phyloP scores from a whole-genome alignment of 2,113 vertebrate species.

The Lethenteron reissneri region DNA sequence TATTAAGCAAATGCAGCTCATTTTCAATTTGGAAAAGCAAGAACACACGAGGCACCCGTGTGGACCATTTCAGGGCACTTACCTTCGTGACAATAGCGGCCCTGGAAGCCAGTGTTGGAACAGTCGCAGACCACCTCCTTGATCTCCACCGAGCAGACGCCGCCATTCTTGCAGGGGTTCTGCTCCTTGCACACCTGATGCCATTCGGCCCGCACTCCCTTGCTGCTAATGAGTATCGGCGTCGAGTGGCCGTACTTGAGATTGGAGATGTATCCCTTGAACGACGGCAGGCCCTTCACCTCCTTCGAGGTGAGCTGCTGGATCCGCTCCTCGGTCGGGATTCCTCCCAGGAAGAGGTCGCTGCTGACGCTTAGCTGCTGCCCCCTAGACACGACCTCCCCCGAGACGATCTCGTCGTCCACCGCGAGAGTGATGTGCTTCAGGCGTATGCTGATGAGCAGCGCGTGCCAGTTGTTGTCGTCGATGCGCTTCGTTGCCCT shows the following conservation, averaged over 20 bases:
- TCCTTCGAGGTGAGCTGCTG: constrained; percentile 54
- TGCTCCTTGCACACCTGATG: constrained; percentile 56
- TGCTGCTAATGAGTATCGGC: constrained; percentile 54
- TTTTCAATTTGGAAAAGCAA: too few species aligned
- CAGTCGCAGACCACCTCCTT: constrained; percentile 76
- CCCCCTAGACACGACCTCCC: constrained; percentile 48
- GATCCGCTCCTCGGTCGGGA: constrained; percentile 54
- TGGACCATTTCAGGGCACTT: constrained; percentile 18
- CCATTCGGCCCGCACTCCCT: constrained; percentile 49
- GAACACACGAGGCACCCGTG: too few species aligned
- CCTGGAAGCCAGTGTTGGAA: constrained; percentile 62
- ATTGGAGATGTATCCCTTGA: constrained; percentile 70
- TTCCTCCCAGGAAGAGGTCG: constrained; percentile 72
- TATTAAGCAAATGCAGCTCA: too few species aligned
- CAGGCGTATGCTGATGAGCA: constrained; percentile 52
- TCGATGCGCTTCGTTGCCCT: constrained; percentile 47
- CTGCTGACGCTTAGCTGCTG: constrained; percentile 84
- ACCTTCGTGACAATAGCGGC: constrained; percentile 87
- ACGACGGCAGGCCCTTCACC: constrained; percentile 39
- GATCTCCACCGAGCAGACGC: constrained; percentile 62
- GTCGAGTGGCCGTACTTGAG: constrained; percentile 64
- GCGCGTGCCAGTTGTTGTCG: constrained; percentile 72
- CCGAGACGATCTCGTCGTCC: constrained; percentile 46
- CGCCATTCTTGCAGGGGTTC: constrained; percentile 78
- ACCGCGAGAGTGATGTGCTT: constrained; percentile 48